Percentiles rank a stretch among this genome's conserved stretches.
Evolutionary conservation across 2,888 invertebrate genomes (phyloP).

Genomic region (Platerodrilus igneus): DNA sequence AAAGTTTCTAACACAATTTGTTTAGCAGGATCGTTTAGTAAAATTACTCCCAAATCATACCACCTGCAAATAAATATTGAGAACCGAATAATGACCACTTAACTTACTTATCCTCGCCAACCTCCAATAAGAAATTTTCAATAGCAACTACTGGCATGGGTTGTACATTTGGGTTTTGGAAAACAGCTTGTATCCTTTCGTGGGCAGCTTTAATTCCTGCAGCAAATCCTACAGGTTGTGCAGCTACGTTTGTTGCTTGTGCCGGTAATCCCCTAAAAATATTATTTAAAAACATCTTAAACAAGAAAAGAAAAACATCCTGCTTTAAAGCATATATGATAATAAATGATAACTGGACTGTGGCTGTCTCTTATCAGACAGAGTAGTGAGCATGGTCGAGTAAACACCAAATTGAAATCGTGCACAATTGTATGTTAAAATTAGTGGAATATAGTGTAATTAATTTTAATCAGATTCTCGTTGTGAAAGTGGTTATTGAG

Average conservation of each 20-base stretch:
- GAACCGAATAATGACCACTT: neutral
- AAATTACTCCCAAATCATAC: conserved; percentile 69
- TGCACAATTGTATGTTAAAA: too few species aligned
- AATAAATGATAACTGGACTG: neutral
- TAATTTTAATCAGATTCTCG: too few species aligned
- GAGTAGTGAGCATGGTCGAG: neutral
- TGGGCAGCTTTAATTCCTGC: conserved; percentile 70
- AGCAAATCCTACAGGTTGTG: conserved; percentile 74
- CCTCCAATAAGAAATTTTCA: conserved; percentile 71
- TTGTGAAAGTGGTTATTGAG: too few species aligned
- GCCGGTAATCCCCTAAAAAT: conserved; percentile 58
- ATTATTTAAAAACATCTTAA: conserved; percentile 4
- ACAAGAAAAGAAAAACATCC: neutral
- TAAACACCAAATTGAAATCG: too few species aligned
- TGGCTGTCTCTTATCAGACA: too few species aligned
- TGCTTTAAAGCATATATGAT: neutral
- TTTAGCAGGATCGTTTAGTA: conserved; percentile 66
- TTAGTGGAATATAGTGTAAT: too few species aligned
- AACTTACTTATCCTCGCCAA: conserved; percentile 56
- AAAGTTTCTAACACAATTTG: conserved; percentile 65
- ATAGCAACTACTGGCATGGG: conserved; percentile 68
- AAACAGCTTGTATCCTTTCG: conserved; percentile 61
- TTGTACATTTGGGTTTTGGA: conserved; percentile 55
- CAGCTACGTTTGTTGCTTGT: conserved; percentile 60
- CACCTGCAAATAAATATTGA: conserved; percentile 62